phyloP scores from a whole-genome alignment of 2,113 vertebrate species.

The Brevimyrus niger region DNA sequence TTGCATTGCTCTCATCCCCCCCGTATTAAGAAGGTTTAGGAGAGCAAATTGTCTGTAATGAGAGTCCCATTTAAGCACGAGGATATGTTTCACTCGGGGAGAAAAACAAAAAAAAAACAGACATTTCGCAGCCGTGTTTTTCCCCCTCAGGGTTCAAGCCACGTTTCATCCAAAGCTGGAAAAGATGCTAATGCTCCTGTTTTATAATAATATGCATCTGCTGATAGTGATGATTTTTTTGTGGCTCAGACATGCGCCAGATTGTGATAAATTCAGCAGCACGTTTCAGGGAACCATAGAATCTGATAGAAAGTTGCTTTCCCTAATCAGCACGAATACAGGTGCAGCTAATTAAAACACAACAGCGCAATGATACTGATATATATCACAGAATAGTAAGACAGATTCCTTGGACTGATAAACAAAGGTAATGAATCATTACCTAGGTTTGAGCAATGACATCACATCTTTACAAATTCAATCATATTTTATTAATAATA shows the following conservation, averaged over 20 bases:
- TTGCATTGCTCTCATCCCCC: not conserved
- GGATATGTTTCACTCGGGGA: not conserved
- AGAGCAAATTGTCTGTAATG: not conserved
- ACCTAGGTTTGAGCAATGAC: not conserved
- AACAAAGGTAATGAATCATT: not conserved
- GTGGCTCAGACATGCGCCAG: not conserved
- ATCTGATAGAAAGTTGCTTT: not conserved
- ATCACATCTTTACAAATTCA: not conserved
- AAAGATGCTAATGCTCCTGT: not conserved
- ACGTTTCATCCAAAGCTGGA: not conserved
- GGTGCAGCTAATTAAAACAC: slow-evolving; percentile 2
- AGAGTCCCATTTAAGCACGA: not conserved
- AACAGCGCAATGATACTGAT: not conserved
- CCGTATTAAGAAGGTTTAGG: not conserved
- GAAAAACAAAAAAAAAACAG: not conserved
- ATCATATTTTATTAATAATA: not conserved
- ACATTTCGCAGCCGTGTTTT: not conserved
- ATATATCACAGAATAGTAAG: not conserved
- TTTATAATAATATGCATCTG: not conserved
- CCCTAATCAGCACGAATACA: not conserved
- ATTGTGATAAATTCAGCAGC: not conserved
- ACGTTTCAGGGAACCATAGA: not conserved
- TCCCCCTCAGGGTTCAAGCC: not conserved
- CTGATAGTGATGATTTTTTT: not conserved
- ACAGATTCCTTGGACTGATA: too few species aligned